Base-by-base conservation (phyloP, 1,140 invertebrate species). In the Drosophila micromelanica region DNA sequence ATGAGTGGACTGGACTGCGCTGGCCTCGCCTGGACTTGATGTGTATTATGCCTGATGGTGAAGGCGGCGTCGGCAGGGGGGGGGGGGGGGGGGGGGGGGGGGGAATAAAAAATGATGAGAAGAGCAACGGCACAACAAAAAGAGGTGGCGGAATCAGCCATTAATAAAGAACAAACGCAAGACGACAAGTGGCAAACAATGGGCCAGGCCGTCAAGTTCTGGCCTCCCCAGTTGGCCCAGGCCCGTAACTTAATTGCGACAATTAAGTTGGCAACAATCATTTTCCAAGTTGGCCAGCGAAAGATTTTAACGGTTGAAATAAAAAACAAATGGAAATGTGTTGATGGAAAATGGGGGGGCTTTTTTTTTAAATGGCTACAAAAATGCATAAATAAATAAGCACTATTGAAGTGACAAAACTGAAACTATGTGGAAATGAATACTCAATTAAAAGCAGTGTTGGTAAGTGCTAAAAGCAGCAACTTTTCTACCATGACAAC, bases 221-320 rank as follows among this genome's bases (percentile, higher is more conserved):
- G 9, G 13, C 13, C 45, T 35, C 32, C 35, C 11, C 3, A 27
- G 2, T 27, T 27, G 17, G 17, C 17, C 17, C 17, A 17, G 40
- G 23, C 54, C 54, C 62, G 62, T 67, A 23, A 57, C 69, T 73
- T 73, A 67, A 73, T 76, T 73, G 73, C 73, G 69, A 73, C 73
- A 76, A 73, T 73, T 76, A 73, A 76, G 69, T 65, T 76, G 55
- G 65, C 62, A 76, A 67, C 69, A 72, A 73, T 76, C 54, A 76
- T 76, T 73, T 73, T 51, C 64, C 52, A 63, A 70, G 15, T 74
- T 70, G 57, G 59, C 57, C 65, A 40, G 56, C 57, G 57, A 73
- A 73, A 69, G 57, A 62, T 73, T 57, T 61, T 69, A 68, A 55
- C 55, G 40, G 32, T 38, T 9, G 12, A 54, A 52, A 52, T 17